A percentile compares a stretch with the other conserved stretches of the same genome.
Evolutionary conservation across 2,113 vertebrate genomes (phyloP).

Genomic region (Cricetomys ansorgei): DNA sequence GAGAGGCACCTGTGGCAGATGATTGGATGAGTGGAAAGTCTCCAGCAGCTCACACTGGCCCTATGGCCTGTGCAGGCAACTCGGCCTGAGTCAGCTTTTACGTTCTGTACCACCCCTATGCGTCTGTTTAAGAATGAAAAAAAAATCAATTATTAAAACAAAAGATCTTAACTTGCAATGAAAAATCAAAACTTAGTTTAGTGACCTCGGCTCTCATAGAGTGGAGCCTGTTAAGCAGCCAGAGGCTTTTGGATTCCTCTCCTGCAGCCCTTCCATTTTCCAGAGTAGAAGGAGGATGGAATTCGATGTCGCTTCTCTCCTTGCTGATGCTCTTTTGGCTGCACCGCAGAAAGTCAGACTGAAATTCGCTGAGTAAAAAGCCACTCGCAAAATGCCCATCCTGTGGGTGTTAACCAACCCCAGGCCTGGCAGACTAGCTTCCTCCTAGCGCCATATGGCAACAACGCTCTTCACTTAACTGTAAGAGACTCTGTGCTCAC

Average conservation of each 20-base stretch:
- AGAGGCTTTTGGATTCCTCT: not conserved
- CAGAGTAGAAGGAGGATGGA: not conserved
- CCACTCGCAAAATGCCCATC: not conserved
- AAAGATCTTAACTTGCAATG: conserved; percentile 55
- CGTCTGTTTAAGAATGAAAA: conserved; percentile 39
- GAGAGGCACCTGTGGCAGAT: not conserved
- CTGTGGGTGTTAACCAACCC: not conserved
- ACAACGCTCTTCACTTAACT: not conserved
- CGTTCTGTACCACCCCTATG: not conserved
- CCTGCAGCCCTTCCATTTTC: not conserved
- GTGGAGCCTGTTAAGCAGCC: not conserved
- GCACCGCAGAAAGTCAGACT: not conserved
- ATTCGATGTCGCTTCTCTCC: not conserved
- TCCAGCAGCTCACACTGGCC: not conserved
- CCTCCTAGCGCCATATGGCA: not conserved
- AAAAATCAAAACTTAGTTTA: conserved; percentile 47
- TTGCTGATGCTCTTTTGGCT: not conserved
- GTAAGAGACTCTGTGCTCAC: not conserved
- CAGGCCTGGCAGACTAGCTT: not conserved
- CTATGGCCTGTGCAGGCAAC: not conserved
- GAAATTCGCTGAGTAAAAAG: not conserved
- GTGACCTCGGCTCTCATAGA: not conserved
- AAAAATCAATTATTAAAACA: conserved; percentile 65
- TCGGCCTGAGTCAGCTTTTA: conserved; percentile 30
- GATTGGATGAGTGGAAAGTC: not conserved